These are phyloP conservation scores for Cossypha heuglini DNA, from an alignment of 2,797 vertebrate genomes.

Conservation along the genomic window DNA sequence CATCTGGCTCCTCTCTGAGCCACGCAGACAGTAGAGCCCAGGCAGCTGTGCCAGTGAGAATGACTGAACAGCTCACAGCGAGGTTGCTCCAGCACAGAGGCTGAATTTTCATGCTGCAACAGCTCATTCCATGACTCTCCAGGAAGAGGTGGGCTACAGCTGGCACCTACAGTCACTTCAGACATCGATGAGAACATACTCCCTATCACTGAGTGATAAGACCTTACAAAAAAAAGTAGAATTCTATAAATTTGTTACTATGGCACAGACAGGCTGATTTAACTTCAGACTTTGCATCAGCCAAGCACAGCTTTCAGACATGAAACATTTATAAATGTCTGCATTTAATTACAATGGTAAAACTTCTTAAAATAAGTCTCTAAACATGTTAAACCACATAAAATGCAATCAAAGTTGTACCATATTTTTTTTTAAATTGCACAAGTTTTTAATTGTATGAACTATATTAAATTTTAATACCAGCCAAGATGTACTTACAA, in stretches of 20 bases:
- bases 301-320: constrained; percentile 60
- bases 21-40: neutral
- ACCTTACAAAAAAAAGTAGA: neutral
- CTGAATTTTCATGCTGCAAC: constrained; percentile 50
- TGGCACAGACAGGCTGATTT: constrained; percentile 54
- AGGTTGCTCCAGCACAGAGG: constrained; percentile 20
- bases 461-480: constrained; percentile 25
- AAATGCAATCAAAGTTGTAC: constrained; percentile 49
- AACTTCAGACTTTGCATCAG: constrained; percentile 60
- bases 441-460: constrained; percentile 51
- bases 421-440: neutral
- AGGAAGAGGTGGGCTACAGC: constrained; percentile 62
- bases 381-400: constrained; percentile 59
- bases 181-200: neutral
- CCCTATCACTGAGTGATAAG: neutral
- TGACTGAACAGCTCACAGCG: neutral
- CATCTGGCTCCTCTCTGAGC: constrained; percentile 46
- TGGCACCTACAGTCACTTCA: constrained; percentile 38
- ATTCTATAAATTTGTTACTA: constrained; percentile 17
- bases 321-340: constrained; percentile 65
- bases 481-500: neutral
- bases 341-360: constrained; percentile 65
- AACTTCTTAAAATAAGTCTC: constrained; percentile 68
- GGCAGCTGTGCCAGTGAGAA: neutral
- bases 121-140: constrained; percentile 55